Conservation (phyloP, 2,888 invertebrate species). For the Oscheius sp. region DNA sequence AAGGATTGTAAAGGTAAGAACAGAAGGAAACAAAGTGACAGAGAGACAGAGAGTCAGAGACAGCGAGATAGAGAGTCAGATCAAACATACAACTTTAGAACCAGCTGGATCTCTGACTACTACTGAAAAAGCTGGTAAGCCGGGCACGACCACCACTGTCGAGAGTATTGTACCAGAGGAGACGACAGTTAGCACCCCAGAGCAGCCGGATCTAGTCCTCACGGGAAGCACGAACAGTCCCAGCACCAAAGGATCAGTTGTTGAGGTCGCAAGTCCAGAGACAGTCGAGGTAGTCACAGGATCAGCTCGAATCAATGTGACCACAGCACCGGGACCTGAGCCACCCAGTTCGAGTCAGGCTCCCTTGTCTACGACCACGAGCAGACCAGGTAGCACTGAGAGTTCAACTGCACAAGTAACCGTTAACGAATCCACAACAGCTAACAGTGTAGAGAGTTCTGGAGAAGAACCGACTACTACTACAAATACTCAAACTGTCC, state of each 20-base stretch:
- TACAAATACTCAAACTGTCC: neutral
- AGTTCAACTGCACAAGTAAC: neutral
- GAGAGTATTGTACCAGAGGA: neutral
- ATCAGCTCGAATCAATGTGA: constrained; percentile 3
- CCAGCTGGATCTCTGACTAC: neutral
- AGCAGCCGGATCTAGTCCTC: neutral
- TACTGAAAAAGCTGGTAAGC: constrained; percentile 8
- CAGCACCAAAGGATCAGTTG: neutral
- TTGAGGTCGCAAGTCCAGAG: constrained; percentile 14
- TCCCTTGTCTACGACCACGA: neutral
- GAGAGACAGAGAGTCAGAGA: neutral
- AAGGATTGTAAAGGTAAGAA: constrained; percentile 41
- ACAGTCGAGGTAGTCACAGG: constrained; percentile 25
- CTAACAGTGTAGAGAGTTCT: neutral
- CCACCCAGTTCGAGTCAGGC: constrained; percentile 1
- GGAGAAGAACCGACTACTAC: neutral
- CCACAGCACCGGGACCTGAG: neutral
- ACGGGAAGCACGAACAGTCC: constrained; percentile 5
- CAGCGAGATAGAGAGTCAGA: neutral
- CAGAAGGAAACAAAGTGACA: no score
- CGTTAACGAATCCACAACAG: neutral
- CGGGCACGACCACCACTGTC: constrained; percentile 12
- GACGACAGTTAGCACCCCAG: neutral
- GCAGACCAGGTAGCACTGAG: constrained; percentile 17
- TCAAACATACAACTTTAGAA: neutral